phyloP scores from a whole-genome alignment of 2,113 vertebrate genomes.

The Chlorodrepanis virens region DNA sequence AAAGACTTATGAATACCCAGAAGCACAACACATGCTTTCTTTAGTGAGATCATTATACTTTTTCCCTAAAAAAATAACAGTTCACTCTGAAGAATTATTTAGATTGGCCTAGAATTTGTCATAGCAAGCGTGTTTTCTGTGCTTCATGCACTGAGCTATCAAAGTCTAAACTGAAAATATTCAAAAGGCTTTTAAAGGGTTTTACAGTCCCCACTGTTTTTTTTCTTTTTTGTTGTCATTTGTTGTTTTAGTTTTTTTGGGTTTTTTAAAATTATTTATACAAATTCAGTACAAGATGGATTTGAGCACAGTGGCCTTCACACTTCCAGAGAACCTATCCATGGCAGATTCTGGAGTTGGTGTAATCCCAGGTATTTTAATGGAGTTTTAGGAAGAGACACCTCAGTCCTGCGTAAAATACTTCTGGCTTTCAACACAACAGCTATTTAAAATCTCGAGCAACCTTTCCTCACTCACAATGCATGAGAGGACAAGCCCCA shows the following conservation, averaged over 20 bases:
- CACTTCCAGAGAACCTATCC: not conserved
- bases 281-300: not conserved
- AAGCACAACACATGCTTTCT: not conserved
- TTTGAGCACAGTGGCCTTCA: not conserved
- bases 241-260: not conserved
- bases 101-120: not conserved
- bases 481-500: not conserved
- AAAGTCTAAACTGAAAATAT: not conserved
- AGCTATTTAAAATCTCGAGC: not conserved
- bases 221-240: not conserved
- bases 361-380: not conserved
- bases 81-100: not conserved
- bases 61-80: not conserved
- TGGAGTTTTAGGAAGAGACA: not conserved
- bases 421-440: not conserved
- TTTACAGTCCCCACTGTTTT: not conserved
- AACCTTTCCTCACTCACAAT: not conserved
- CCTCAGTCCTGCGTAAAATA: not conserved
- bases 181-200: not conserved
- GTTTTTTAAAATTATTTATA: not conserved
- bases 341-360: not conserved
- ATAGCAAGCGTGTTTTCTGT: not conserved
- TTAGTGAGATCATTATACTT: not conserved
- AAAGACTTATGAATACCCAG: not conserved
- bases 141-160: not conserved